Evolutionary conservation across 2,888 invertebrate species (phyloP).

Genomic region (Nemotelus pantherinus): DNA sequence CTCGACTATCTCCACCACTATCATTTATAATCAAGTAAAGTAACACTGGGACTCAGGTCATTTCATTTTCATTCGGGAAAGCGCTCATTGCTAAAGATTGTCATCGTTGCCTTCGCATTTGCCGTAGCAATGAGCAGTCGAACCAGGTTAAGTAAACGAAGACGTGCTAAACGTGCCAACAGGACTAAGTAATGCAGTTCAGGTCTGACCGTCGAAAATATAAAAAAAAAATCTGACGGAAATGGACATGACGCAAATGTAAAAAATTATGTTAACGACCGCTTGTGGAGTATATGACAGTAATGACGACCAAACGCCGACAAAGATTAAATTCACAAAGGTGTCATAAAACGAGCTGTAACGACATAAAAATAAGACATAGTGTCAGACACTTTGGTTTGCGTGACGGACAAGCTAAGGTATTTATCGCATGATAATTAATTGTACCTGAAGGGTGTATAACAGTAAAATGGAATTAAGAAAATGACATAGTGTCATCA

Average conservation of each 20-base stretch:
- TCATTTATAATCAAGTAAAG: neutral
- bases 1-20: neutral
- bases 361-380: neutral
- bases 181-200: too few relatives aligned
- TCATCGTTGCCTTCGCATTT: neutral
- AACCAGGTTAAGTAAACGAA: constrained; percentile 1
- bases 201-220: too few relatives aligned
- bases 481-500: neutral
- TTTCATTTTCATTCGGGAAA: neutral
- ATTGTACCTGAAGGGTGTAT: neutral
- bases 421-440: constrained; percentile 15
- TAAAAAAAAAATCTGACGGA: too few relatives aligned
- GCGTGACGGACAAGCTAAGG: neutral
- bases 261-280: too few relatives aligned
- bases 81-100: too few relatives aligned
- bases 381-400: neutral
- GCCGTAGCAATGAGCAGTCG: neutral
- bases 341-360: constrained; percentile 25
- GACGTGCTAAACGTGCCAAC: neutral
- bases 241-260: too few relatives aligned
- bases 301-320: constrained; percentile 35
- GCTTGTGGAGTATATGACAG: neutral
- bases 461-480: neutral
- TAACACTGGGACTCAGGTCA: neutral
- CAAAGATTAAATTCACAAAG: constrained; percentile 33